A percentile compares a stretch with the other conserved stretches of the same genome.
Evolutionary conservation across 2,888 invertebrate genomes (phyloP).

Genomic region (Xanthorhoe spadicearia): DNA sequence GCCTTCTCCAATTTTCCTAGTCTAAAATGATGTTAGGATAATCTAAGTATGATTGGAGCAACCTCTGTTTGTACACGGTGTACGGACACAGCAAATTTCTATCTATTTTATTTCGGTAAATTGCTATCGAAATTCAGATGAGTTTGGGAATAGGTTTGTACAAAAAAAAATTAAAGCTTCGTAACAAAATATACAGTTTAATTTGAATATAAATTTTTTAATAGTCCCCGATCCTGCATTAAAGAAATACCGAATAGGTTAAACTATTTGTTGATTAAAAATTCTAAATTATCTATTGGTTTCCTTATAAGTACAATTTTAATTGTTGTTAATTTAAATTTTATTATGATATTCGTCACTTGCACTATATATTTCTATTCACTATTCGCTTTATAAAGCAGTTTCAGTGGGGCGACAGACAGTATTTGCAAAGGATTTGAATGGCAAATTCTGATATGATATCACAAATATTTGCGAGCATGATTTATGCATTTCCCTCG

Average conservation of each 20-base stretch:
- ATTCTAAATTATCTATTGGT: background rate
- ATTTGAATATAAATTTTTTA: too few relatives aligned
- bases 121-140: slow-evolving; percentile 31
- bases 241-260: too few relatives aligned
- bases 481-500: slow-evolving; percentile 38
- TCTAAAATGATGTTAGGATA: slow-evolving; percentile 66
- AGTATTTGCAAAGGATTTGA: slow-evolving; percentile 62
- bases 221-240: too few relatives aligned
- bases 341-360: too few relatives aligned
- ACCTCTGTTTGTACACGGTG: slow-evolving; percentile 48
- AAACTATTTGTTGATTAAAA: too few relatives aligned
- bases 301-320: too few relatives aligned
- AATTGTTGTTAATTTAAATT: too few relatives aligned
- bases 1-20: slow-evolving; percentile 47
- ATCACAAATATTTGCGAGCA: slow-evolving; percentile 61
- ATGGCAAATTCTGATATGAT: slow-evolving; percentile 66
- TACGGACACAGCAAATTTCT: slow-evolving; percentile 24
- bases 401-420: slow-evolving; percentile 28
- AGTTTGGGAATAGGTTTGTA: slow-evolving; percentile 15
- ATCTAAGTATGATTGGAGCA: slow-evolving; percentile 71
- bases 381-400: background rate
- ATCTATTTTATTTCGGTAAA: slow-evolving; percentile 28
- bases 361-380: too few relatives aligned
- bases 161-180: background rate
- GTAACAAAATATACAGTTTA: background rate